Evolutionary conservation across 2,113 vertebrate genomes (phyloP), one percentile per base, ranked within the genome.

Genomic region (Sterrhoptilus dennistouni): DNA sequence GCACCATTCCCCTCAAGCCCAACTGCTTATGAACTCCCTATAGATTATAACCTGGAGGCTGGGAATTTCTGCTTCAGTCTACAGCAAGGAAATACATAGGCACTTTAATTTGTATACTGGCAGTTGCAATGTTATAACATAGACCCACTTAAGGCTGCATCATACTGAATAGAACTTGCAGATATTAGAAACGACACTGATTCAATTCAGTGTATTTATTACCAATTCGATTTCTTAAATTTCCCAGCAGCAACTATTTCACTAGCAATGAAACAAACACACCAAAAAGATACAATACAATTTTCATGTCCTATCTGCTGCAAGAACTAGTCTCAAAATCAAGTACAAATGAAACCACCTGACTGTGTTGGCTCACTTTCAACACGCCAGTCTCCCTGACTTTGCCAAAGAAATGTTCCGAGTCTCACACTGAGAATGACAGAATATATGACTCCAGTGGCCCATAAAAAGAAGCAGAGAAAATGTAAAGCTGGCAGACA

Each of bases 401-500:
- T 91, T 91, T 89, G 94, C 96, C 93, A 95, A 92, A 82, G 93
- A 96, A 93, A 74, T 88, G 70, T 95, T 95, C 83, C 1, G 25
- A 92, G 71, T 84, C 66, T 97, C 95, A 77, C 57, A 89, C 79
- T 95, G 68, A 76, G 91, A 93, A 96, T 17, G 76, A 95, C 76
- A 95, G 94, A 97, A 92, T 77, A 89, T 93, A 78, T 44, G 82
- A 97, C 94, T 96, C 96, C 82, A 89, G 96, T 94, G 95, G 96
- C 92, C 95, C 93, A 94, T 96, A 96, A 97, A 96, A 96, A 93
- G 92, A 90, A 95, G 95, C 50, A 88, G 79, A 90, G 61, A 95
- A 94, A 96, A 94, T 40, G 84, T 94, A 96, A 97, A 95, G 75
- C 63, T 52, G 68, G 87, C 80, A 49, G 59, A 95, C 95, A 96